Evolutionary conservation across 2,113 vertebrate genomes (phyloP), one percentile per base, ranked within the genome.

Genomic region (Sorex araneus): DNA sequence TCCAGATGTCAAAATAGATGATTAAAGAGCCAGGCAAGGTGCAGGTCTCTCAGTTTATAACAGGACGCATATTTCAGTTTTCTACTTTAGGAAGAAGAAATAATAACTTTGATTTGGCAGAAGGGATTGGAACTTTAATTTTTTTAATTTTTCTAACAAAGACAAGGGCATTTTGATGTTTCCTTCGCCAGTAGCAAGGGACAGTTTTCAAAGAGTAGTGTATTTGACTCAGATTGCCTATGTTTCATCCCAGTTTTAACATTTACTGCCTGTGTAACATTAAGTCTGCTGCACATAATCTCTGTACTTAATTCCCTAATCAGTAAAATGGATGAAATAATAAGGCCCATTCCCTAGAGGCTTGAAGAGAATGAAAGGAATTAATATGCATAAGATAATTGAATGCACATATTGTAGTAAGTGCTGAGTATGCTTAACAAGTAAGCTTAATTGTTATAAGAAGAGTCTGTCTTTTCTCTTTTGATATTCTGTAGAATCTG

Each of bases 241-340:
- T 12, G 13, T 82, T 85, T n/a, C 69, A 43, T 25, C 2, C 23
- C 57, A 32, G 27, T 16, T 88, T 13, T 64, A 16, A 60, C 64
- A 81, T 10, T 47, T 76, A 50, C 11, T 67, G 79, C 18, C 23
- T 63, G 1, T 23, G 7, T 93, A 21, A 85, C 4, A 16, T 32
- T 81, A 23, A 23, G 9, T 8, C 45, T 30, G 30, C 23, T 66
- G 13, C 8, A 84, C 8, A 54, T 67, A 19, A 67, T 23, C 30
- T 85, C 8, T 64, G 2, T 66, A 32, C 6, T 84, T 73, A 82
- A 57, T 70, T 75, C 47, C 2, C 30, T 75, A 73, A 82, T 64
- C 8, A 87, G 23, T 78, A 92, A 90, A 93, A 79, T 47, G 19
- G 16, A 73, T 66, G 2, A 86, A 80, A 76, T 30, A 43, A 64